Conservation (phyloP, 2,888 invertebrate species). For the Pandemis corylana region DNA sequence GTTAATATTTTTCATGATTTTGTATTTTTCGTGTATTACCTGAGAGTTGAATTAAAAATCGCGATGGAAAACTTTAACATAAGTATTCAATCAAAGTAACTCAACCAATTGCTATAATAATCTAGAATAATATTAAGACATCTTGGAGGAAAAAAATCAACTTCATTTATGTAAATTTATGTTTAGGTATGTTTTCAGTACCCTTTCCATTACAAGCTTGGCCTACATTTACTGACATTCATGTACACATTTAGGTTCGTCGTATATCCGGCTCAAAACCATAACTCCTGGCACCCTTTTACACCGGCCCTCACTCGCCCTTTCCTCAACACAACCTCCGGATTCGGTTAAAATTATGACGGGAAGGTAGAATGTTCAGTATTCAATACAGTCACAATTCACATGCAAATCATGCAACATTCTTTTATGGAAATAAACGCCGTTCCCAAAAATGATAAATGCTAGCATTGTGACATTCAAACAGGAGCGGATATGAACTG, state of each 20-base stretch:
- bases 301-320: slow-evolving; percentile 15
- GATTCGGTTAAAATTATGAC: slow-evolving; percentile 35
- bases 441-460: slow-evolving; percentile 30
- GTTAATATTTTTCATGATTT: no score
- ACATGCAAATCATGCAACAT: slow-evolving; percentile 36
- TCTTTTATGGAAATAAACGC: slow-evolving; percentile 24
- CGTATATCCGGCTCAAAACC: slow-evolving; percentile 40
- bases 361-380: slow-evolving; percentile 29
- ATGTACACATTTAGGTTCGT: slow-evolving; percentile 23
- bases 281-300: slow-evolving; percentile 17
- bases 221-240: slow-evolving; percentile 21
- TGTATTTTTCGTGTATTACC: no score
- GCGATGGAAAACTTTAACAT: no score
- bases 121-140: no score
- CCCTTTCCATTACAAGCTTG: background rate
- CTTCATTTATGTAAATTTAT: background rate
- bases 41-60: no score
- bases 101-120: background rate
- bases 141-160: no score
- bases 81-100: no score
- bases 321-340: slow-evolving; percentile 21
- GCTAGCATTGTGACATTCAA: slow-evolving; percentile 12
- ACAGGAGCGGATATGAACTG: background rate
- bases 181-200: background rate
- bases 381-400: slow-evolving; percentile 38